A percentile compares a stretch with the other conserved stretches of the same genome.
Conservation (phyloP, 2,113 vertebrate genomes). For the Rhinolophus sinicus region DNA sequence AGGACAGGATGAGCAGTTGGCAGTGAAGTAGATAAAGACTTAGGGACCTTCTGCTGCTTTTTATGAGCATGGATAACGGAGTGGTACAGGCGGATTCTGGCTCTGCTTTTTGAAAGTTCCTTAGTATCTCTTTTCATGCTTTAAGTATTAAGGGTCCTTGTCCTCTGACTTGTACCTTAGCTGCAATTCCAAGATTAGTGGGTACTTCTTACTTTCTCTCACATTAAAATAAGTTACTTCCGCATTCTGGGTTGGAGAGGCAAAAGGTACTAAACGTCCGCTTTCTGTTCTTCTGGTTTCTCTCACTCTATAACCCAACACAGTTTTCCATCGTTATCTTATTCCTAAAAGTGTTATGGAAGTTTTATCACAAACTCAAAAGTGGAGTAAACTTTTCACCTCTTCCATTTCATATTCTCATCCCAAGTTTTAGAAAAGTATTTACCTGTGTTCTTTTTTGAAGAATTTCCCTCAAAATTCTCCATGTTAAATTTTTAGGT, state of each 20-base stretch:
- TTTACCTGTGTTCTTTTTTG: neutral
- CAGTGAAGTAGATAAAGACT: accelerated
- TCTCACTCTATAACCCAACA: neutral
- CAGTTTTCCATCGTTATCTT: neutral
- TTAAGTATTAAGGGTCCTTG: accelerated
- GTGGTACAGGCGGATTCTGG: neutral
- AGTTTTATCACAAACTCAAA: neutral
- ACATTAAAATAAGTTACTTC: neutral
- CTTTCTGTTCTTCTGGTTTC: neutral
- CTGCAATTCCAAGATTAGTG: neutral
- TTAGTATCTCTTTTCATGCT: neutral
- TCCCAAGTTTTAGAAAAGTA: neutral
- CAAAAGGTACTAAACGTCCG: neutral
- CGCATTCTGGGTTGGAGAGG: neutral
- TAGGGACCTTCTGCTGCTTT: accelerated
- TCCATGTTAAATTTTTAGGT: neutral
- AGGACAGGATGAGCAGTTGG: no score
- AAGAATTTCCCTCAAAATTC: neutral
- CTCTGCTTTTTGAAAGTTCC: neutral
- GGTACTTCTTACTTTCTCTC: neutral
- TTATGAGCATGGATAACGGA: accelerated
- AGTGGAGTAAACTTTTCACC: neutral
- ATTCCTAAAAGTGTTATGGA: neutral
- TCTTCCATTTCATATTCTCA: neutral
- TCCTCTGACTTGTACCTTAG: neutral